A percentile compares a stretch with the other conserved stretches of the same genome.
Conservation (phyloP, 2,113 vertebrate species). For the Gobio gobio region DNA sequence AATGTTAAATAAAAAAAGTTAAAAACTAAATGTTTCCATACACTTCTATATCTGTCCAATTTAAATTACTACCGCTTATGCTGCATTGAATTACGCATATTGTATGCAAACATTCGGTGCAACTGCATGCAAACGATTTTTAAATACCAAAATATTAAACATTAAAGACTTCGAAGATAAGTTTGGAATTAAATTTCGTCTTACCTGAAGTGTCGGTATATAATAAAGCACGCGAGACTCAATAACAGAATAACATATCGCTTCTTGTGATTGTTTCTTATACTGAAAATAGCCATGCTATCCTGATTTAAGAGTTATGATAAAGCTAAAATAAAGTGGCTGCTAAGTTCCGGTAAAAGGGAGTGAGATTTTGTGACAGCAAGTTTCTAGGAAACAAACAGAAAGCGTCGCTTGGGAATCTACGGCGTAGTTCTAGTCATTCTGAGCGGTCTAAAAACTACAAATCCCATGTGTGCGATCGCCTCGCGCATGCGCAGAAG, state of each 20-base stretch:
- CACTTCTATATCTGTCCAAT: background rate
- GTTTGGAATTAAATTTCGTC: slow-evolving; percentile 60
- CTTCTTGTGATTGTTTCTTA: slow-evolving; percentile 68
- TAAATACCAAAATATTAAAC: background rate
- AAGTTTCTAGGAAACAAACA: slow-evolving; percentile 31
- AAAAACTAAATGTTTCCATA: background rate
- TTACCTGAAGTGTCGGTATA: slow-evolving; percentile 73
- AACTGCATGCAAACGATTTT: slow-evolving; percentile 55
- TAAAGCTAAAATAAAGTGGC: background rate
- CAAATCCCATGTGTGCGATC: background rate
- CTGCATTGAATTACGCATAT: background rate
- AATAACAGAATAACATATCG: slow-evolving; percentile 69
- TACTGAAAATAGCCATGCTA: slow-evolving; percentile 68
- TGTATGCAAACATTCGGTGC: background rate
- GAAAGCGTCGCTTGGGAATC: slow-evolving; percentile 20
- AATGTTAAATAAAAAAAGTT: background rate
- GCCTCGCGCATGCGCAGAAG: slow-evolving; percentile 31
- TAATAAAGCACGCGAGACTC: slow-evolving; percentile 65
- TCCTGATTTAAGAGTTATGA: background rate
- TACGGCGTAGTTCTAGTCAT: background rate
- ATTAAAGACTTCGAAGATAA: slow-evolving; percentile 17
- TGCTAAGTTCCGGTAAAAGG: background rate
- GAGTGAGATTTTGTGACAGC: background rate
- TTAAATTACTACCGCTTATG: background rate
- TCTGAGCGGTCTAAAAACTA: slow-evolving; percentile 8